Conservation (phyloP, 2,113 vertebrate genomes). For the Cnemophilus loriae region DNA sequence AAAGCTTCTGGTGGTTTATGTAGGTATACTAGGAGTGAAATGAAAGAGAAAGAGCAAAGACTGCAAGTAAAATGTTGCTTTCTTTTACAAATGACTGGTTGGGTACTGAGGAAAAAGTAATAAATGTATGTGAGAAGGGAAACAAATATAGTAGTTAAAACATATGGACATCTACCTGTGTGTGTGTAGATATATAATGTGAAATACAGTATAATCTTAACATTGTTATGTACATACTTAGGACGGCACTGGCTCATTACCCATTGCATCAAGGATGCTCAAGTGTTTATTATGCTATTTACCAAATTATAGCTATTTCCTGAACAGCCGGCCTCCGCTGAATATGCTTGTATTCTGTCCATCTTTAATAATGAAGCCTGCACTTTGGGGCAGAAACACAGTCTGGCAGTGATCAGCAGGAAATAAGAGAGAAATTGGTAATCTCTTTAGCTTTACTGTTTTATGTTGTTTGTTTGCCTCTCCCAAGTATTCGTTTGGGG, state of each 20-base stretch:
- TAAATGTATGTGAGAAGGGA: neutral
- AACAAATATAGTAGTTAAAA: constrained; percentile 35
- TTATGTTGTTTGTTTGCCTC: constrained; percentile 24
- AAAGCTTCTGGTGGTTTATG: constrained; percentile 20
- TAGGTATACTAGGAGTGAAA: constrained; percentile 16
- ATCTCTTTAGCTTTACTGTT: constrained; percentile 62
- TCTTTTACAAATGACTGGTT: neutral
- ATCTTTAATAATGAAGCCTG: constrained; percentile 66
- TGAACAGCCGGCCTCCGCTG: constrained; percentile 61
- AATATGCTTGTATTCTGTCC: constrained; percentile 54
- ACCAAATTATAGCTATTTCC: constrained; percentile 77
- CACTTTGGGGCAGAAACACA: constrained; percentile 60
- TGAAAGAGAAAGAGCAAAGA: neutral
- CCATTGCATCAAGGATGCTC: constrained; percentile 69
- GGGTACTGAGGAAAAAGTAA: constrained; percentile 4
- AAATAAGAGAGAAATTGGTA: constrained; percentile 65
- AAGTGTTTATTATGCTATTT: constrained; percentile 73
- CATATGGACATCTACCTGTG: neutral
- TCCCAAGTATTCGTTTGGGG: constrained; percentile 21
- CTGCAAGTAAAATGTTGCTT: neutral
- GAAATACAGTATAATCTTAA: constrained; percentile 62
- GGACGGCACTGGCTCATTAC: constrained; percentile 67
- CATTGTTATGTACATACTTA: constrained; percentile 56
- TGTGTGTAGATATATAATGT: neutral
- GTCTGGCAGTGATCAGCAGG: constrained; percentile 62